These are phyloP conservation scores for Oscheius sp. DNA, from an alignment of 2,888 invertebrate species.

Conservation along the genomic window DNA sequence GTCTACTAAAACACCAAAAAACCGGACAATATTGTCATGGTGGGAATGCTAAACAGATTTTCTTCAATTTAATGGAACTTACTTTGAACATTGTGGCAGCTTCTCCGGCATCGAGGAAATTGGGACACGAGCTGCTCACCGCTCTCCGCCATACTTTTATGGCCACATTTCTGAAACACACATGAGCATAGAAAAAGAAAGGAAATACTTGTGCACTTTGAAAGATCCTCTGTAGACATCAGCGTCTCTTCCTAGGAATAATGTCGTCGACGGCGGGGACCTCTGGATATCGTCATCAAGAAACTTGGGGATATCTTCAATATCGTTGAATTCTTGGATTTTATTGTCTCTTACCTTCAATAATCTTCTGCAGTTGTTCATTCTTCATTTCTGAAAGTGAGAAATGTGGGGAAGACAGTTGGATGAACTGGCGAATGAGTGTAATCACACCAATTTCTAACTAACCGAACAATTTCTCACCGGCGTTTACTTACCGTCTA, in stretches of 20 bases:
- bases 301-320: constrained; percentile 1
- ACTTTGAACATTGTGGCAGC: background rate
- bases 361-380: background rate
- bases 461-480: background rate
- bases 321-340: too few species aligned
- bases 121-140: too few species aligned
- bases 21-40: constrained; percentile 9
- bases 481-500: background rate
- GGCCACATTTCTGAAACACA: constrained; percentile 4
- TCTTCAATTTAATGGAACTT: background rate
- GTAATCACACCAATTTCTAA: too few species aligned
- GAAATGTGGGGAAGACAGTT: background rate
- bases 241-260: background rate
- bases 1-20: background rate
- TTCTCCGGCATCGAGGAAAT: background rate
- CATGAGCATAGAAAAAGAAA: background rate
- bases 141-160: background rate
- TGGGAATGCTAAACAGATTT: constrained; percentile 16
- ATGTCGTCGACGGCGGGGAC: background rate
- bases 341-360: too few species aligned
- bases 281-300: background rate
- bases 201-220: background rate
- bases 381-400: background rate
- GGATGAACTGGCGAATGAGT: too few species aligned
- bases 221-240: background rate